Conservation (phyloP, 1,140 invertebrate genomes). For the Whitmania pigra region DNA sequence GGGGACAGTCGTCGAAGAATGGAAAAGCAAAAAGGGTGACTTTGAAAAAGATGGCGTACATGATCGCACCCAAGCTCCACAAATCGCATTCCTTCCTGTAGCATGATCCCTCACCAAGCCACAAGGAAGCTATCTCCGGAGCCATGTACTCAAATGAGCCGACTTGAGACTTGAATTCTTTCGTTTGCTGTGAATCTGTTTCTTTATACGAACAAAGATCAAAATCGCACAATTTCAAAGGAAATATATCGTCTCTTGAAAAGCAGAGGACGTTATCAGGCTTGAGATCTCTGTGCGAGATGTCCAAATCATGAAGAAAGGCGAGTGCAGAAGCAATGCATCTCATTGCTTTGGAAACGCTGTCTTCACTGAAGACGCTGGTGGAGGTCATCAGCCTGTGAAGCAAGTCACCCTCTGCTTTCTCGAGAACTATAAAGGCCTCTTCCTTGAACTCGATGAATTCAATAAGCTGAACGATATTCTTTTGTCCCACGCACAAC, state of each 20-base stretch:
- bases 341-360: not conserved
- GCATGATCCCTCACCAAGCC: not conserved
- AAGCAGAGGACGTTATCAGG: not conserved
- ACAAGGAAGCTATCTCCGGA: not conserved
- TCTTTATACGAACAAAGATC: not conserved
- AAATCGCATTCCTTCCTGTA: slow-evolving; percentile 8
- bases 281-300: not conserved
- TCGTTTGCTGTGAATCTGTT: not conserved
- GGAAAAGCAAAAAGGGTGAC: no score
- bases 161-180: not conserved
- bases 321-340: not conserved
- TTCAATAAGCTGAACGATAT: slow-evolving; percentile 3
- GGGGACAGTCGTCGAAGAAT: no score
- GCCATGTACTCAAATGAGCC: slow-evolving; percentile 3
- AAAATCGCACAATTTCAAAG: not conserved
- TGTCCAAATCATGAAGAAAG: not conserved
- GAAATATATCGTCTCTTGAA: not conserved
- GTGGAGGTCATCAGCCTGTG: no score
- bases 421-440: no score
- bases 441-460: not conserved
- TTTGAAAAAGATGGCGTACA: not conserved
- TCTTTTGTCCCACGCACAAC: not conserved
- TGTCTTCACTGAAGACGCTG: not conserved
- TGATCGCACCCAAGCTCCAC: not conserved
- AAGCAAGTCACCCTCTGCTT: no score